Evolutionary conservation across 2,113 vertebrate genomes (phyloP), one percentile per base, ranked within the genome.

Genomic region (Burhinus bistriatus): DNA sequence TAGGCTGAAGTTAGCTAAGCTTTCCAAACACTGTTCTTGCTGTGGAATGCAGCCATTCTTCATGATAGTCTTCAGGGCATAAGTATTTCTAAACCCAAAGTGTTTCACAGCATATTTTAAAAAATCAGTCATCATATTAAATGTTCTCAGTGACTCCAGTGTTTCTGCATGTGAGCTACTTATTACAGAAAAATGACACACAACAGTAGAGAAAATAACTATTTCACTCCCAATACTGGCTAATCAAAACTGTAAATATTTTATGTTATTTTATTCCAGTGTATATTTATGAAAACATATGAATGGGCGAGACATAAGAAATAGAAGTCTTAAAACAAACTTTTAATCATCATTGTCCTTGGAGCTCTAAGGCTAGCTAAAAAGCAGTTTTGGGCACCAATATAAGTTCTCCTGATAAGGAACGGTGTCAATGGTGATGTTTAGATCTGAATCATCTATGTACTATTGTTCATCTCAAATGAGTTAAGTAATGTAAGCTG

Each of bases 11-110:
- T 49, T 66, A 95, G 76, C 84, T 93, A 93, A 93, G 90, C 88
- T 91, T 97, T 97, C 96, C 94, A 96, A 97, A 95, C 86, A 91
- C 89, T 97, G 97, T 98, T 97, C 95, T 95, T 95, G 89, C 94
- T 95, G 95, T 98, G 98, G 98, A 98, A 98, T 98, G 97, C 82
- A 66, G 85, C 85, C 96, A 96, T 97, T 97, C 89, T 95, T 98
- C 97, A 96, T 83, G 77, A 97, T 95, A 98, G 98, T 97, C 98
- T 98, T 98, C 90, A 93, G 98, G 98, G 98, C 95, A 92, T 96
- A 95, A 86, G 95, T 78, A 84, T 97, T 96, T 97, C 96, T 96
- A 98, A 97, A 97, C 90, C 71, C 93, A 54, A 98, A 98, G 97
- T 97, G 96, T 98, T 98, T 98, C 92, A 91, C 93, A 93, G 95